Evolutionary conservation across 1,140 invertebrate species (phyloP), one percentile per base, ranked within the genome.

Genomic region (Idris sp.): DNA sequence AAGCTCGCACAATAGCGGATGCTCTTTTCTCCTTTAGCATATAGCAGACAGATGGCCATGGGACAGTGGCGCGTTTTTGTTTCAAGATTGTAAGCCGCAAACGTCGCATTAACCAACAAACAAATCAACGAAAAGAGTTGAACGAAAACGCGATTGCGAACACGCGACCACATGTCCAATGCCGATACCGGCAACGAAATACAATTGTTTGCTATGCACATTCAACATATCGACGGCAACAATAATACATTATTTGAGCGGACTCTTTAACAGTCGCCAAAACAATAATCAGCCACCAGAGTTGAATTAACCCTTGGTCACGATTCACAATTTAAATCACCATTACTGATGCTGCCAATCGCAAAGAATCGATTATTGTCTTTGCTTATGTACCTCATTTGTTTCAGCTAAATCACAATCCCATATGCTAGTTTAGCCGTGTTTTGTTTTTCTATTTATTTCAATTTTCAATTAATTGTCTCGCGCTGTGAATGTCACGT

Each of bases 91-190:
- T 72, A 74, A 72, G 79, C 72, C 80, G 81, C 83, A 86, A 86
- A 86, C 85, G 84, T 78, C 82, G 84, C 84, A 84, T 86, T 87
- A 85, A 62, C 76, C 79, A 83, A 86, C 84, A 86, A 85, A 84
- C 80, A 78, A 77, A 58, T 82, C 82, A 78, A 84, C 82, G 83
- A 85, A 83, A n/a, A n/a, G n/a, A n/a, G n/a, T 76, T 80, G 31
- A 38, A 74, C 64, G 14, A 33, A 41, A 41, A 53, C 19, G 26
- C 35, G 62, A 49, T 78, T 73, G 78, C 73, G 64, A 78, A 69
- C 76, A 78, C 74, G 78, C 65, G 74, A 71, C 82, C 86, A 86
- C 86, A 84, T 85, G 86, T 86, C 86, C 22, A 36, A 82, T 79
- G 81, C 28, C 76, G 33, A 77, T 2, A 2, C 19, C 19, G 19